Percentiles rank a stretch among this genome's conserved stretches.
Conservation (phyloP, 2,797 vertebrate species). For the Xenopus petersii region DNA sequence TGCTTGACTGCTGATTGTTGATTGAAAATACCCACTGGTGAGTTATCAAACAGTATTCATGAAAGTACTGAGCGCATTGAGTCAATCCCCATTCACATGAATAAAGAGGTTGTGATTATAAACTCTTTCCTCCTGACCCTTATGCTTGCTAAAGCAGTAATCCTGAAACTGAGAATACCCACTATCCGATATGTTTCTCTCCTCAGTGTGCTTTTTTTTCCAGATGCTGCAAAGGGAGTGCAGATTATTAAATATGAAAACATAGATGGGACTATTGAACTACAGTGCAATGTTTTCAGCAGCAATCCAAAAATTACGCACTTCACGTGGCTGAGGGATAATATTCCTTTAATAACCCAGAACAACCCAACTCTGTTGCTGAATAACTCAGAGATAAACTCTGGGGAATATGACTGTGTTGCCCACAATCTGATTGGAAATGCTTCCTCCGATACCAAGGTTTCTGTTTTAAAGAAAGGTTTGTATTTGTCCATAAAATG, state of each 20-base stretch:
- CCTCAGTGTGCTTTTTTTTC: background rate
- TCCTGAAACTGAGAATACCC: too few relatives aligned
- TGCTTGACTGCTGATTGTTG: too few relatives aligned
- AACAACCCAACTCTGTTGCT: background rate
- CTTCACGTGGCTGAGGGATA: conserved; percentile 10
- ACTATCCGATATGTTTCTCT: too few relatives aligned
- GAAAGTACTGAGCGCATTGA: too few relatives aligned
- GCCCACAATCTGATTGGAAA: background rate
- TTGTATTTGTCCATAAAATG: too few relatives aligned
- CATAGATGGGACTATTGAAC: background rate
- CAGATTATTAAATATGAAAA: background rate
- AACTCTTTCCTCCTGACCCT: too few relatives aligned
- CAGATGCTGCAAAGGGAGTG: conserved; percentile 7
- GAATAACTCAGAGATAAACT: background rate
- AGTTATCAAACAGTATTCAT: too few relatives aligned
- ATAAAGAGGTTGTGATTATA: too few relatives aligned
- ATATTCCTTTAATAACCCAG: background rate
- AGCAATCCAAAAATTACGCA: conserved; percentile 3
- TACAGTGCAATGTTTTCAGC: background rate
- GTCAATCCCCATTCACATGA: too few relatives aligned
- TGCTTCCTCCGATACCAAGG: background rate
- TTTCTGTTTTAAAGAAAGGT: background rate
- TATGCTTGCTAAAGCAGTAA: too few relatives aligned
- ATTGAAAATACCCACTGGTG: too few relatives aligned
- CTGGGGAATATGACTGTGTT: background rate